A percentile compares a stretch with the other conserved stretches of the same genome.
Conservation (phyloP, 2,797 vertebrate genomes). For the Carduelis carduelis region DNA sequence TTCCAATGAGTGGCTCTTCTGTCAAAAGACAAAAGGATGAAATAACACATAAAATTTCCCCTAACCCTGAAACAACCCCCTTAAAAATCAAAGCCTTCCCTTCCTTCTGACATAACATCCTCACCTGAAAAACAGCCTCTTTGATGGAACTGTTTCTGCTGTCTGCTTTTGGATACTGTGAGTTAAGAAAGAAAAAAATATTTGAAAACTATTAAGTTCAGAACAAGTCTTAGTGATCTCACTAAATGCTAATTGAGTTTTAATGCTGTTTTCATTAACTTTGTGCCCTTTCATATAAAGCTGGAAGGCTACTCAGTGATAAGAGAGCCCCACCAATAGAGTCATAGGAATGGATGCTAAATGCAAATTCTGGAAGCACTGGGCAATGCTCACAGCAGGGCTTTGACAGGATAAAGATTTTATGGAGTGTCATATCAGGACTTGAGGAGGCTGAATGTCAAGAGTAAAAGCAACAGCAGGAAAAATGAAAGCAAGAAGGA, state of each 20-base stretch:
- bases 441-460: conserved; percentile 59
- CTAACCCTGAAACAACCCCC: not conserved
- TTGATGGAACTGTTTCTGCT: not conserved
- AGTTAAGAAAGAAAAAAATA: not conserved
- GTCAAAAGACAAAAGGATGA: not conserved
- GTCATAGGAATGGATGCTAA: conserved; percentile 20
- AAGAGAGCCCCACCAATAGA: conserved; percentile 34
- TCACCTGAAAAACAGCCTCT: not conserved
- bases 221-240: conserved; percentile 37
- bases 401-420: conserved; percentile 67
- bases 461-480: conserved; percentile 11
- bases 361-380: conserved; percentile 50
- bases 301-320: conserved; percentile 51
- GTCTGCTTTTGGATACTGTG: not conserved
- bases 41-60: not conserved
- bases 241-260: conserved; percentile 48
- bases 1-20: not conserved
- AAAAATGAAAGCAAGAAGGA: not conserved
- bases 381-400: conserved; percentile 51
- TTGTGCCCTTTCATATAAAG: conserved; percentile 56
- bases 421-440: conserved; percentile 41
- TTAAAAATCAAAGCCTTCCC: not conserved
- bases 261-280: conserved; percentile 71
- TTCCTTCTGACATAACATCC: not conserved
- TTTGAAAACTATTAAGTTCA: not conserved